Base-by-base conservation (phyloP, 2,113 vertebrate genomes). In the Gallinago undulata region DNA sequence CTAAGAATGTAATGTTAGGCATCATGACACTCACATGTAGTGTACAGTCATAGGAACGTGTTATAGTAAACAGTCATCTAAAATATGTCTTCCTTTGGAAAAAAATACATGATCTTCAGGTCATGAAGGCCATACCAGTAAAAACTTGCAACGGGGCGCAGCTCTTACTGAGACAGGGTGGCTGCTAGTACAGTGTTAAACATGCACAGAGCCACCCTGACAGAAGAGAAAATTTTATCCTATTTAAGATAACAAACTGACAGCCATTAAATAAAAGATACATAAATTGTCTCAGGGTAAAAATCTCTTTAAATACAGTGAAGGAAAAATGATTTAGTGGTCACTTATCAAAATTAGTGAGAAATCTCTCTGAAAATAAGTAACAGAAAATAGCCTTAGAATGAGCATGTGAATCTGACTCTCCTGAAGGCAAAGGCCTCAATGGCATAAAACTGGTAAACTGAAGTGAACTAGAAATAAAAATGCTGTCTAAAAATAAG, bases 331-430 rank as follows among this genome's bases (percentile, higher is more conserved):
- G 50, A 97, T 30, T 69, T 94, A 94, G 95, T 50, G 31, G 64
- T 82, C 43, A 75, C 17, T 62, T 79, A 72, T n/a, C 37, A 84
- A 89, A 90, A 76, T n/a, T 16, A 59, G 55, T 82, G 89, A 74
- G 85, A 96, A 96, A 95, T 55, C n/a, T 72, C 59, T 95, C 79
- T 90, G 96, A 95, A 91, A 80, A 85, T 57, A 89, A 95, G 56
- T 39, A 87, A 19, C 67, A 80, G 70, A 84, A 94, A 95, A 72
- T 60, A 87, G 62, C 59, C 41, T 80, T 84, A 45, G 66, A 92
- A 93, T 50, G 70, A 70, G 39, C 75, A 23, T n/a, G 43, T 68
- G 56, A 56, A n/a, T 82, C 55, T 84, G 60, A 67, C 35, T 88
- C 33, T 74, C 33, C 64, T 85, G 50, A 87, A 91, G 77, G 41